Base-by-base conservation (phyloP, 2,113 vertebrate genomes). In the Albula glossodonta region DNA sequence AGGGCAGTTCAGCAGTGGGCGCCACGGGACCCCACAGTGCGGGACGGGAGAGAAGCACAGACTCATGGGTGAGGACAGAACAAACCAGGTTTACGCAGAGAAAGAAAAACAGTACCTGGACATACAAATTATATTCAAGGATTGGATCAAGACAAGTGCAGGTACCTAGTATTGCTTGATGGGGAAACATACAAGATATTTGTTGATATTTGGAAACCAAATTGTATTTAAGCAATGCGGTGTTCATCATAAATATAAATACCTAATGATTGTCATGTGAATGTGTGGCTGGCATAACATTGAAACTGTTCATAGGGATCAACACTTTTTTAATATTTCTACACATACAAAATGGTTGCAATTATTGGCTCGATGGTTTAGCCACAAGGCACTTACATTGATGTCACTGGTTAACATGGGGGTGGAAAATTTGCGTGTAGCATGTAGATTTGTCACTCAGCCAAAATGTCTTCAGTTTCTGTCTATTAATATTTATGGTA, bases 41-140 rank as follows among this genome's bases (percentile, higher is more conserved):
- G 66, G 82, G 81, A 70, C 41, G 7, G 86, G 87, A 85, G 83
- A 56, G 90, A 88, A 88, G 78, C 86, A 86, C 82, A 86, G 90
- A 78, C 91, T 89, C 85, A 87, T 88, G 86, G 87, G 92, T 88
- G 87, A 90, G 90, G 88, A 89, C 78, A 49, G 87, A 74, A 90
- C 87, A 89, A 49, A 82, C 66, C 70, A 52, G 83, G 53, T 7
- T 87, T 77, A 51, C 87, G 60, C 78, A 78, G 85, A 80, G 85
- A 85, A 89, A 48, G 82, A 86, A 66, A 13, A 5, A 51, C 53
- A 80, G 53, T 0, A 9, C 9, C 48, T 51, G 78, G 84, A 80
- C 56, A 80, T 80, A 51, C 41, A 51, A 80, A 66, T 51, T 3
- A 50, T 17, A 85, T 53, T 49, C 13, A 79, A 85, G 25, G 78